Evolutionary conservation across 2,113 vertebrate species (phyloP), one percentile per base, ranked within the genome.

Genomic region (Hiodon tergisus): DNA sequence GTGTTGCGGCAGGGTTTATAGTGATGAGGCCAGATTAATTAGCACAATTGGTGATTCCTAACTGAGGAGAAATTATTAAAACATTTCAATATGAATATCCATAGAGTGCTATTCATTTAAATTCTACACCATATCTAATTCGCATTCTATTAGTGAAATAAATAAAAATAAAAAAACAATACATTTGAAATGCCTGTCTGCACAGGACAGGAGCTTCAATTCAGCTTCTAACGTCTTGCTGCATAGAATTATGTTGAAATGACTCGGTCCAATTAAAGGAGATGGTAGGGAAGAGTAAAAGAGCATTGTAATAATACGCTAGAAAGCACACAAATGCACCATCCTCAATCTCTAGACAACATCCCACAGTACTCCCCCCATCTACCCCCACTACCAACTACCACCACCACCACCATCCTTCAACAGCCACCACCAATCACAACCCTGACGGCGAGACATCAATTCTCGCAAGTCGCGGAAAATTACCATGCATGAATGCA

Each of bases 401-500:
- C 79, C 81, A 78, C 82, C 78, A 60, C 76, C 83, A 81, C 83
- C 79, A 83, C 85, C 88, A 4, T 17, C 87, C 81, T 69, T 55
- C 76, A 72, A 59, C 69, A 69, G 58, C 62, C 75, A 57, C 83
- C 81, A 85, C 91, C 93, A 91, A 88, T 87, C 86, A 88, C 88
- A 85, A 88, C 85, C 83, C 86, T 79, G 83, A 94, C 84, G 89
- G 94, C 93, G 93, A 96, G 95, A 96, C 96, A 98, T 97, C 95
- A 96, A 97, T 97, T 98, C 95, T 95, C 94, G 93, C 94, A 96
- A 96, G 95, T 98, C 94, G 93, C 93, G 89, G 92, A 95, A 96
- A 97, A 98, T 98, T 97, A 97, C 94, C 95, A 98, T 98, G 95
- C 95, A 97, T 97, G 96, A 97, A 98, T 98, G 96, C 96, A 98